Conservation (phyloP, 92 coral and sea anemone species). For the Muricea muricata region DNA sequence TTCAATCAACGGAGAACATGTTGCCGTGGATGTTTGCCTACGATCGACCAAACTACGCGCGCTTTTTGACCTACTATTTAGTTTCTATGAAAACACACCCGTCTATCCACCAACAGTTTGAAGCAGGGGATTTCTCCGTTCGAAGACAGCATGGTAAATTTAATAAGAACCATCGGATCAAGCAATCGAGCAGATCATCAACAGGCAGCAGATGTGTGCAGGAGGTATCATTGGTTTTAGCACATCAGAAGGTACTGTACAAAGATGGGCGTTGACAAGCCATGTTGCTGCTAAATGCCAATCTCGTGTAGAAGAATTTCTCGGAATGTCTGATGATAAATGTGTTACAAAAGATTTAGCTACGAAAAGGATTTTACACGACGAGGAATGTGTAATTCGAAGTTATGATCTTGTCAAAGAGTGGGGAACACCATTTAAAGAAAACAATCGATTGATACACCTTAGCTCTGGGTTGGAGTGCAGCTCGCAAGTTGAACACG, state of each 20-base stretch:
- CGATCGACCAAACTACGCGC: slow-evolving; percentile 2
- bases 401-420: background rate
- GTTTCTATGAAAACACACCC: background rate
- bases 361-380: background rate
- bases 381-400: background rate
- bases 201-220: background rate
- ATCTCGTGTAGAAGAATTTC: background rate
- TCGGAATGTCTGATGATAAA: background rate
- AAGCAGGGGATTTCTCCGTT: background rate
- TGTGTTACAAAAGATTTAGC: background rate
- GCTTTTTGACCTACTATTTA: background rate
- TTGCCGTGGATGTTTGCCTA: slow-evolving; percentile 1
- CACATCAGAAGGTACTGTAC: background rate
- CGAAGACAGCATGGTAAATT: background rate
- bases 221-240: background rate
- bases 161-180: background rate
- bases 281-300: background rate
- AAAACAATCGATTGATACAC: background rate
- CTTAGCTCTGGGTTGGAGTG: background rate
- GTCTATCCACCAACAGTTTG: background rate
- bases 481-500: background rate
- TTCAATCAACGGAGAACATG: background rate
- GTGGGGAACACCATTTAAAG: slow-evolving; percentile 7
- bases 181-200: background rate
- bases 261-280: background rate